Evolutionary conservation across 2,797 vertebrate genomes (phyloP), one percentile per base, ranked within the genome.

Genomic region (Crenichthys baileyi): DNA sequence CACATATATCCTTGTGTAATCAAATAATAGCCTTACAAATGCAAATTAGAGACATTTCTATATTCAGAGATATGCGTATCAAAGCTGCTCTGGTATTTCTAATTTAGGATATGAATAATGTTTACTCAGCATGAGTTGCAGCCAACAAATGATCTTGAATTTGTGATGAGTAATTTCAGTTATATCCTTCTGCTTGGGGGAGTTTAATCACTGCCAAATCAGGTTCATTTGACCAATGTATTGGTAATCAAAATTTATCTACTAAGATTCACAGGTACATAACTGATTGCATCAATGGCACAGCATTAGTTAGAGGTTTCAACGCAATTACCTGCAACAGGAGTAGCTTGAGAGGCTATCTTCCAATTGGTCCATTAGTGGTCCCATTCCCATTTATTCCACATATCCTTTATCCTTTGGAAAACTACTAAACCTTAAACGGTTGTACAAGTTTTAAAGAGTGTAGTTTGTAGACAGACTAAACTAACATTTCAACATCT

Each of bases 31-130:
- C 26, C 72, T 73, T 72, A 70, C 79, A 55, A 85, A 90, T 85
- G 79, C 85, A 87, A 82, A 87, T 91, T 76, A 79, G 51, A 36
- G 41, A 3, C 13, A 7, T 79, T 84, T 77, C 75, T 29, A 78
- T 50, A 46, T 85, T 80, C 73, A 81, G 44, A 71, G 79, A 46
- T 24, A 3, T 2, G 63, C 78, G 86, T 79, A 81, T 87, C 83
- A 78, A 77, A 51, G 80, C 72, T 24, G 72, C 81, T 85, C 63
- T 12, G 60, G 18, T 73, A 76, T 86, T 86, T 74, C 53, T 53
- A 87, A 79, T 77, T 78, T 77, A 29, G 81, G 74, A 84, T 87
- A 78, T 80, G 68, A 83, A 75, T 77, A 41, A 74, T 85, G 85
- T 83, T 85, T 79, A 81, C 89, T 83, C 78, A 84, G 70, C 73